Evolutionary conservation across 2,113 vertebrate genomes (phyloP).

Genomic region (Petroica traversi): DNA sequence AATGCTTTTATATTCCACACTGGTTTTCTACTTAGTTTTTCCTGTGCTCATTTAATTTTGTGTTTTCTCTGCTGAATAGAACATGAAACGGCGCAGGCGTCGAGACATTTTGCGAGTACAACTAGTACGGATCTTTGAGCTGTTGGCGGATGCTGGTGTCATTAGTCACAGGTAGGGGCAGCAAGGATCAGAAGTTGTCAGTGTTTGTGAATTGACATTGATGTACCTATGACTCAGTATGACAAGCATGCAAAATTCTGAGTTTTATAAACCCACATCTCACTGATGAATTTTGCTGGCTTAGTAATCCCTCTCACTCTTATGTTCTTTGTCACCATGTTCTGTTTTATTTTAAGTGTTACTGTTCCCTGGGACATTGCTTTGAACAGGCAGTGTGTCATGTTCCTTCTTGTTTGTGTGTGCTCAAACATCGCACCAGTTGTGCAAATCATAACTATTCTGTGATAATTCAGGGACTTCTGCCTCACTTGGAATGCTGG

Average conservation of each 20-base stretch:
- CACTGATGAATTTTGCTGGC: no score
- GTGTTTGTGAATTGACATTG: background rate
- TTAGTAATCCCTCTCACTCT: background rate
- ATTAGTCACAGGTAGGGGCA: constrained; percentile 90
- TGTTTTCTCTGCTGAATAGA: constrained; percentile 74
- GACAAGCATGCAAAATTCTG: background rate
- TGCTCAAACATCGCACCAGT: accelerated
- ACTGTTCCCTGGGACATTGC: accelerated
- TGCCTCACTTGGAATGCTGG: background rate
- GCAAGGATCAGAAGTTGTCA: background rate
- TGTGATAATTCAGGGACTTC: background rate
- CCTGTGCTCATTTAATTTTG: background rate
- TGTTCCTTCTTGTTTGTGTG: background rate
- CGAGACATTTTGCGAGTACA: constrained; percentile 98
- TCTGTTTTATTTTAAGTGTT: background rate
- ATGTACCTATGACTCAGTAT: background rate
- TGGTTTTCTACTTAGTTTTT: background rate
- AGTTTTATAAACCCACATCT: no score
- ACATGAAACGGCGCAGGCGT: constrained; percentile 98
- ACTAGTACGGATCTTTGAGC: constrained; percentile 98
- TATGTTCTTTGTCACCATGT: background rate
- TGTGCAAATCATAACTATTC: background rate
- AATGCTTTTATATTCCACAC: background rate
- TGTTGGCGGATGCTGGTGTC: constrained; percentile 96
- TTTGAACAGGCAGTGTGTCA: background rate